These are phyloP conservation scores for Engystomops pustulosus DNA, from an alignment of 2,113 vertebrate species.

Conservation along the genomic window DNA sequence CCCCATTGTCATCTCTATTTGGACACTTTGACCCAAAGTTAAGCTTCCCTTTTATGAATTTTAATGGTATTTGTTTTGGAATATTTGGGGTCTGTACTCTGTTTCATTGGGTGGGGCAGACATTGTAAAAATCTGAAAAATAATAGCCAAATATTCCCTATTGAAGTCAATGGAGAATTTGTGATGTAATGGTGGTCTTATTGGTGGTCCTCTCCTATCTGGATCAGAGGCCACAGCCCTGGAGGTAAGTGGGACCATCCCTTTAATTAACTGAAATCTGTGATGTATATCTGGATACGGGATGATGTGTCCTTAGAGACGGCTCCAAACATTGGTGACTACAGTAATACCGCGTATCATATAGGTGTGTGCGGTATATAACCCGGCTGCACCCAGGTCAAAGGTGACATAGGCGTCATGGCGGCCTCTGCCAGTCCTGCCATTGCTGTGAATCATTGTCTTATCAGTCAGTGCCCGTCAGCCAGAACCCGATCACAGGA, in stretches of 20 bases:
- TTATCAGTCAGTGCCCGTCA: conserved; percentile 19
- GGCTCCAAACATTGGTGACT: conserved; percentile 13
- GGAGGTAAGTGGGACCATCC: not conserved
- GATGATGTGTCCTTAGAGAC: not conserved
- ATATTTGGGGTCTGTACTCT: not conserved
- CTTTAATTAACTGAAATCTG: not conserved
- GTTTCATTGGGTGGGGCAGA: not conserved
- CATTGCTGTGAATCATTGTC: conserved; percentile 19
- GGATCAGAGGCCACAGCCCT: not conserved
- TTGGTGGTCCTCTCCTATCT: not conserved
- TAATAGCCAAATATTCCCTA: not conserved
- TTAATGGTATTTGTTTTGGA: too few relatives aligned
- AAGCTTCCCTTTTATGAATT: too few relatives aligned
- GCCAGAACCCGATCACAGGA: not conserved
- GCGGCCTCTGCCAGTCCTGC: not conserved
- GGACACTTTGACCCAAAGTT: too few relatives aligned
- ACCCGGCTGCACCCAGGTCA: not conserved
- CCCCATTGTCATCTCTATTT: too few relatives aligned
- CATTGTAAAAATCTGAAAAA: not conserved
- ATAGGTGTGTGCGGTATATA: not conserved
- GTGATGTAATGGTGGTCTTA: not conserved
- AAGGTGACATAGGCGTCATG: not conserved
- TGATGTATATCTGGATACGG: not conserved
- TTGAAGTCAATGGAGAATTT: not conserved
- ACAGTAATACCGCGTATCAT: too few relatives aligned